Evolutionary conservation across 2,797 vertebrate genomes (phyloP), one percentile per base, ranked within the genome.

Genomic region (Megalops cyprinoides): DNA sequence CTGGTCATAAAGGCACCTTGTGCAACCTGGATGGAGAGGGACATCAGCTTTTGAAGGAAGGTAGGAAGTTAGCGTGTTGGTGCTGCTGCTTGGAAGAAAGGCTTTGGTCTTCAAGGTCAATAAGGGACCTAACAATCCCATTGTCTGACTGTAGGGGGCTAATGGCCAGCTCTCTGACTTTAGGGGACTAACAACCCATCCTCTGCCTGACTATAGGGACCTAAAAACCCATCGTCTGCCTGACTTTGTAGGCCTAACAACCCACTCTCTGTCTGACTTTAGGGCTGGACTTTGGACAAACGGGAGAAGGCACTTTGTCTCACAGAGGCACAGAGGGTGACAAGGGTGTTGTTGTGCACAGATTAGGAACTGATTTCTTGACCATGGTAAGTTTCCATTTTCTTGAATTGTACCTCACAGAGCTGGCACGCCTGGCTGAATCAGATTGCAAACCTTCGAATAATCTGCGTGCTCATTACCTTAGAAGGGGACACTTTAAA

Each of bases 1-100:
- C 67, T 71, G 25, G 67, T 42, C 67, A 71, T 53, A 71, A 58
- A 71, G 67, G 67, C 67, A 23, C 67, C n/a, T 37, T 42, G 37
- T 23, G 67, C 20, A 42, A 44, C 39, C 67, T 42, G 37, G 67
- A 12, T 71, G 10, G 39, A 71, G 44, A 44, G 67, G 67, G 37
- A 71, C 67, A 37, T 71, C 44, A 39, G 37, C 37, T 23, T 44
- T 23, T 71, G 39, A 71, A 71, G 67, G 37, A 42, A 71, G 39
- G 67, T 39, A 39, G 51, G 51, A 53, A 51, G 51, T 53, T 53
- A 53, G 18, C 31, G 34, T 69, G 18, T 14, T 39, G 37, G 7
- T 44, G 39, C 37, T 44, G 65, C 10, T 15, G 18, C 20, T 71
- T 71, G 67, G 67, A 71, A 44, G 23, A 44, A 71, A 71, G 39